Evolutionary conservation across 2,888 invertebrate species (phyloP), one percentile per base, ranked within the genome.

Genomic region (Zonitis immaculata): DNA sequence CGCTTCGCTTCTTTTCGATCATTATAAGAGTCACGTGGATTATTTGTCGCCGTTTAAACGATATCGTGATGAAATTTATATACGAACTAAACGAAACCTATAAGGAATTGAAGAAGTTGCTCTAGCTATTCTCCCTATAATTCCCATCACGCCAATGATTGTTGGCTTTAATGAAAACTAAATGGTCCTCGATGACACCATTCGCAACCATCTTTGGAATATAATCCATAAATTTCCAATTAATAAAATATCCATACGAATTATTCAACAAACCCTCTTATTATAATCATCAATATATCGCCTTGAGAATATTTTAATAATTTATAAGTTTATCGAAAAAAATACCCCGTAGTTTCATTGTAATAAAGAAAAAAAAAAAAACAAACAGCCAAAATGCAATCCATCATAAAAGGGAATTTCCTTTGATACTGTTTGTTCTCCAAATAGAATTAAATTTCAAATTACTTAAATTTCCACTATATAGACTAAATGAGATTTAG

Each of bases 71-170:
- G 52, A 55, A 55, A 55, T 55, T 52, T 49, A 52, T 52, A 55
- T n/a, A n/a, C 52, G 49, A 55, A 49, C 55, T 49, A 49, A 47
- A 11, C 3, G 9, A 27, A 27, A 27, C 14, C 32, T 14, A 32
- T 32, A n/a, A 52, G 49, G 55, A 52, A 52, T 55, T 47, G 51
- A 55, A 55, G 25, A 8, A 49, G 51, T 47, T 6, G 25, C 32
- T 32, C 14, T 32, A 32, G 14, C 32, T 32, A 14, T 14, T 14
- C 32, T 3, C 49, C 47, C 45, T 52, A 55, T 55, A n/a, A n/a
- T n/a, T 55, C 55, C 55, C 55, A 49, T 55, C 55, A 55, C 55
- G 55, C 45, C 55, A 46, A 55, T 55, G 55, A 55, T 55, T 55
- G 55, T 55, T 52, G 52, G 25, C 52, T 43, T 47, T 55, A 55